Evolutionary conservation across 2,113 vertebrate genomes (phyloP).

Genomic region (Podilymbus podiceps): DNA sequence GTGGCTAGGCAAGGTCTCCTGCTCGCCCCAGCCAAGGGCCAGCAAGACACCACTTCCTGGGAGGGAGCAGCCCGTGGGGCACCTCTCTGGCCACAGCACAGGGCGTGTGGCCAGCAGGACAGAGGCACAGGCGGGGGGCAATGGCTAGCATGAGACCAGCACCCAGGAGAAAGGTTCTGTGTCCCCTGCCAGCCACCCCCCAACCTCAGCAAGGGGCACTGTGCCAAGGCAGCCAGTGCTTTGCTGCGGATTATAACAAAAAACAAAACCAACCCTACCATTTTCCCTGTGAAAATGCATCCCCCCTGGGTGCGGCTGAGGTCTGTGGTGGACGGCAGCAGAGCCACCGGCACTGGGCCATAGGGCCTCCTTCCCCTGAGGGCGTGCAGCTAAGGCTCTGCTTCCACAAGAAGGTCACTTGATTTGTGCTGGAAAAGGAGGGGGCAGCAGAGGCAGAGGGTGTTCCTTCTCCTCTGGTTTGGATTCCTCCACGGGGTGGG

Average conservation of each 20-base stretch:
- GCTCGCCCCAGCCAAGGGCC: accelerated
- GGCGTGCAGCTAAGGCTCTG: not conserved
- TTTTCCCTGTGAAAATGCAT: not conserved
- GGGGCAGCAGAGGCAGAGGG: not conserved
- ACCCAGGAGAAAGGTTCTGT: not conserved
- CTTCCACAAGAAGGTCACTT: not conserved
- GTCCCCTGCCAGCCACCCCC: not conserved
- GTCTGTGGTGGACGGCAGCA: not conserved
- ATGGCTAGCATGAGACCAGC: accelerated
- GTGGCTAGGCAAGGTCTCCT: not conserved
- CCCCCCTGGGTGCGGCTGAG: not conserved
- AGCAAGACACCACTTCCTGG: not conserved
- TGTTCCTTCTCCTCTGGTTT: not conserved
- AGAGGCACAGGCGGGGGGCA: accelerated
- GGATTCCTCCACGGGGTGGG: not conserved
- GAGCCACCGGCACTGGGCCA: not conserved
- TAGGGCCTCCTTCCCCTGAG: not conserved
- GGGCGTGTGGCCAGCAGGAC: accelerated
- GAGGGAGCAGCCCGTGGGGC: too few relatives aligned
- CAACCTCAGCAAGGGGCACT: not conserved
- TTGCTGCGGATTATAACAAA: not conserved
- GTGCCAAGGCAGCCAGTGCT: not conserved
- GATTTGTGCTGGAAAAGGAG: accelerated
- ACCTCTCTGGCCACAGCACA: too few relatives aligned
- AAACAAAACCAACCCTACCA: not conserved